Base-by-base conservation (phyloP, 2,113 vertebrate species). In the Hydrochoerus hydrochaeris region DNA sequence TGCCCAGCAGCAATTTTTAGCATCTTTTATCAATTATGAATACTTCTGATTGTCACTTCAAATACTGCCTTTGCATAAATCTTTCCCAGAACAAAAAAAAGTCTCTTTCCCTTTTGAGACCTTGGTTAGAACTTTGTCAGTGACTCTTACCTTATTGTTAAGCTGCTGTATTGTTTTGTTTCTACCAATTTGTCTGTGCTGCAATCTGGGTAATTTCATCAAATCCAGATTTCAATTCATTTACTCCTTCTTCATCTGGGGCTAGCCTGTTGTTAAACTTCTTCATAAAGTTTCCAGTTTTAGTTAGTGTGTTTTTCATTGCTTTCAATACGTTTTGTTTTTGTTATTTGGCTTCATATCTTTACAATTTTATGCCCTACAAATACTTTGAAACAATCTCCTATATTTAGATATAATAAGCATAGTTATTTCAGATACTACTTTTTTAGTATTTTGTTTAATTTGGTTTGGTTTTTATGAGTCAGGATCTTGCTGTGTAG, bases 331-430 rank as follows among this genome's bases (percentile, higher is more conserved):
- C 35, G 14, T 32, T 67, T 35, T 67, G 32, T 67, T 91, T 41
- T 13, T 54, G 46, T 3, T 22, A 32, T 38, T 73, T 38, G 19
- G 7, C 44, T 85, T 67, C 14, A 4, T 94, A 78, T 63, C 77
- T 86, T 96, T 77, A 73, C 63, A 67, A 69, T 57, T 71, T 91
- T 77, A 28, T 75, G 49, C 30, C 87, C 85, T 73, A 6, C 26
- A 32, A 60, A 3, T 89, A 83, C 82, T 96, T 90, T 95, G 12
- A 96, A 89, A 58, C 38, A 58, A 38, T 63, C 77, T 92, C 46
- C 30, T 86, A 71, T 94, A 28, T 83, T 73, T 69, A 88, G 58
- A 26, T 54, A 41, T 88, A 46, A 63, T 95, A 82, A 69, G 44
- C 26, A 8, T 22, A 65, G 5, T n/a, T 41, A n/a, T 85, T 81